A percentile compares a stretch with the other conserved stretches of the same genome.
Evolutionary conservation across 2,113 vertebrate species (phyloP).

Genomic region (Etheostoma cragini): DNA sequence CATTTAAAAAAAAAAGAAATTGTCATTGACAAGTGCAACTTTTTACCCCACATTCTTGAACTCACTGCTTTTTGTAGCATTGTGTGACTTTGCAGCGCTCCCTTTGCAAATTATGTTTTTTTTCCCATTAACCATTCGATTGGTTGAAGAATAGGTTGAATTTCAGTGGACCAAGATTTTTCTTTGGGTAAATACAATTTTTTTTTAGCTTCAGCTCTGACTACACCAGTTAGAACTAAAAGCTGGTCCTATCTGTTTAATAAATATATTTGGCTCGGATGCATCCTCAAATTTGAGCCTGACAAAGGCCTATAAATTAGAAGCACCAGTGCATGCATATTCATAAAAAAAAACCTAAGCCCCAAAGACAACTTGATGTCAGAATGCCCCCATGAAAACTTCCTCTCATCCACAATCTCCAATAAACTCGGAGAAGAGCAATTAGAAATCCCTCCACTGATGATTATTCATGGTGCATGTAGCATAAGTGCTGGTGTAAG

Average conservation of each 20-base stretch:
- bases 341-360: constrained; percentile 42
- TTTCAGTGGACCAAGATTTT: no score
- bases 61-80: no score
- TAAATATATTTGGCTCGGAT: not conserved
- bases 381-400: constrained; percentile 39
- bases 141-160: no score
- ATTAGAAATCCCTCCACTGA: constrained; percentile 65
- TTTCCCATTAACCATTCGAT: no score
- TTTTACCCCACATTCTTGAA: no score
- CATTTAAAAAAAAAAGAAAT: no score
- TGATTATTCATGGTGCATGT: constrained; percentile 45
- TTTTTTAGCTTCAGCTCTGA: not conserved
- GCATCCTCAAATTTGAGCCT: constrained; percentile 16
- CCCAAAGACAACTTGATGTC: constrained; percentile 40
- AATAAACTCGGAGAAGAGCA: constrained; percentile 65
- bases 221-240: not conserved
- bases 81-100: no score
- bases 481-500: constrained; percentile 55
- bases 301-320: constrained; percentile 42
- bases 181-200: no score
- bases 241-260: not conserved
- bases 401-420: constrained; percentile 58
- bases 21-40: no score
- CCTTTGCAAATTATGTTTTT: no score
- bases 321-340: constrained; percentile 32